Conservation (phyloP, 1,140 invertebrate species). For the Drosophila busckii region DNA sequence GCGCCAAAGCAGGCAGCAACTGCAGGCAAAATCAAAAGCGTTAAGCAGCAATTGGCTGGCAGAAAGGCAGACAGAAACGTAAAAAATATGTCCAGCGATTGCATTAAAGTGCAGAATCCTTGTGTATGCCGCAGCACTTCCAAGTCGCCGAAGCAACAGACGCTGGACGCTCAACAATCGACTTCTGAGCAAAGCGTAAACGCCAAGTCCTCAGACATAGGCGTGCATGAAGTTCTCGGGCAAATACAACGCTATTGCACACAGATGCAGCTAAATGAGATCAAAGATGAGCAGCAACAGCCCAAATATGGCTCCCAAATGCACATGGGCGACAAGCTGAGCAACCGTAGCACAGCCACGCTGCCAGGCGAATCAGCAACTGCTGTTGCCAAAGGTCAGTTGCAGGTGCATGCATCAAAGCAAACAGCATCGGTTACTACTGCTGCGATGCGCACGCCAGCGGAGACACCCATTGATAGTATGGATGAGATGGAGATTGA, state of each 20-base stretch:
- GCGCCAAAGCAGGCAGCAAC: slow-evolving; percentile 13
- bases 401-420: not conserved
- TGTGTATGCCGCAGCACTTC: slow-evolving; percentile 40
- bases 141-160: slow-evolving; percentile 15
- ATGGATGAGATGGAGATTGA: slow-evolving; percentile 55
- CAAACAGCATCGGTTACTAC: not conserved
- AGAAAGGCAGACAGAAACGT: not conserved
- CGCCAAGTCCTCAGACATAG: slow-evolving; percentile 55
- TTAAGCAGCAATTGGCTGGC: slow-evolving; percentile 17
- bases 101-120: slow-evolving; percentile 24
- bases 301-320: slow-evolving; percentile 2
- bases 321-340: not conserved
- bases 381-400: slow-evolving; percentile 4
- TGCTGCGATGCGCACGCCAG: slow-evolving; percentile 12
- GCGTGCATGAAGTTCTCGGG: slow-evolving; percentile 52
- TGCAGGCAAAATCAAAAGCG: slow-evolving; percentile 15
- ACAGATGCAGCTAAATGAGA: slow-evolving; percentile 39
- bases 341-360: not conserved
- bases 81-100: not conserved
- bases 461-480: slow-evolving; percentile 43
- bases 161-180: slow-evolving; percentile 19
- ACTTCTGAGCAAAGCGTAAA: slow-evolving; percentile 44
- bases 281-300: slow-evolving; percentile 18
- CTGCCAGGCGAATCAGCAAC: not conserved
- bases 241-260: slow-evolving; percentile 61